Percentiles rank a stretch among this genome's conserved stretches.
Evolutionary conservation across 2,797 vertebrate species (phyloP).

Genomic region (Cichlasoma orientale): DNA sequence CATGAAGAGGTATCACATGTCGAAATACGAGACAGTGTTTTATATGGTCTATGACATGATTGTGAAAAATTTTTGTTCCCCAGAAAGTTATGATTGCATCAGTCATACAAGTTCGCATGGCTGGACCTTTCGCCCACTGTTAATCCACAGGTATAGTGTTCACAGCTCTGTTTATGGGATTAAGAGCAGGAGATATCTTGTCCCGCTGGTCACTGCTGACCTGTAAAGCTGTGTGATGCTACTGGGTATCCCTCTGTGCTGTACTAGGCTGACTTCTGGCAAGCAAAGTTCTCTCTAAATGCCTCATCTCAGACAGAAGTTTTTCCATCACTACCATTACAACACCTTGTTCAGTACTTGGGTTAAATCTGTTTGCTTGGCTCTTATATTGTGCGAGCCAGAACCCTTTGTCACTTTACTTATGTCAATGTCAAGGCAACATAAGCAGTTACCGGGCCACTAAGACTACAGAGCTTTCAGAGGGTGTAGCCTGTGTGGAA

Average conservation of each 20-base stretch:
- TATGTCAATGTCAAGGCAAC: conserved; percentile 26
- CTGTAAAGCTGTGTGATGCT: not conserved
- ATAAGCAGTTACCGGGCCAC: conserved; percentile 9
- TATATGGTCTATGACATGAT: not conserved
- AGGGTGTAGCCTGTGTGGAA: conserved; percentile 34
- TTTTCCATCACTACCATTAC: not conserved
- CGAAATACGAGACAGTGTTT: not conserved
- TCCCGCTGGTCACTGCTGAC: not conserved
- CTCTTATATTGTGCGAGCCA: not conserved
- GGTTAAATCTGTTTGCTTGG: not conserved
- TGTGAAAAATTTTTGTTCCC: not conserved
- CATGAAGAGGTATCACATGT: not conserved
- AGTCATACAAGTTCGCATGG: not conserved
- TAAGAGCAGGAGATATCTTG: not conserved
- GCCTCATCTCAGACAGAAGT: not conserved
- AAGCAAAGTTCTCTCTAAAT: not conserved
- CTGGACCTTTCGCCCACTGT: not conserved
- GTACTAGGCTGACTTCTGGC: not conserved
- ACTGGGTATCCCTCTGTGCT: not conserved
- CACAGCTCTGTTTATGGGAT: not conserved
- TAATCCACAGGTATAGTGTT: not conserved
- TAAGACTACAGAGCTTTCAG: conserved; percentile 18
- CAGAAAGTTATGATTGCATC: not conserved
- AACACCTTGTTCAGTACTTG: not conserved
- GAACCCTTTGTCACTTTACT: conserved; percentile 1